phyloP scores from a whole-genome alignment of 37 sponge, comb jelly and placozoan genomes.

The Axinella damicornis region DNA sequence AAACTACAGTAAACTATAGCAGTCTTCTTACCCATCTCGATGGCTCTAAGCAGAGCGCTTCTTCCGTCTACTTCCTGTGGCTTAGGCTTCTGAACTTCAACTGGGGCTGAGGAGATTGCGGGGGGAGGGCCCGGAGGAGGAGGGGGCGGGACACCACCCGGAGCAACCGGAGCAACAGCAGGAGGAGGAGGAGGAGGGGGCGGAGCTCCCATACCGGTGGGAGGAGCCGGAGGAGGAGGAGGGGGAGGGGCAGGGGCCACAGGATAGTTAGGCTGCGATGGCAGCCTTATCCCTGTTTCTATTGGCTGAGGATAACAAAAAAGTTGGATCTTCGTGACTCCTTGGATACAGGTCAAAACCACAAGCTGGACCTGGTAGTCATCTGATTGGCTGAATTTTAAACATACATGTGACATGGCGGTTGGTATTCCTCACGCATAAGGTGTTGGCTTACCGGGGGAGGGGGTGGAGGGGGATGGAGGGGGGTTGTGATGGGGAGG shows the following conservation, averaged over 20 bases:
- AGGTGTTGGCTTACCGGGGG: neutral
- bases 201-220: neutral
- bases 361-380: too few relatives aligned
- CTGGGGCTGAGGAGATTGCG: constrained; percentile 27
- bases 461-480: constrained; percentile 42
- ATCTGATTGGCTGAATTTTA: too few relatives aligned
- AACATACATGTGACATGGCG: too few relatives aligned
- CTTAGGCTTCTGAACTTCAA: constrained; percentile 24
- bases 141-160: constrained; percentile 10
- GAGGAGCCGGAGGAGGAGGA: neutral
- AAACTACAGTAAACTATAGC: too few relatives aligned
- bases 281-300: neutral
- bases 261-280: too few relatives aligned
- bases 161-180: neutral
- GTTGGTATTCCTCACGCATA: too few relatives aligned
- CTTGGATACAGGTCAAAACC: too few relatives aligned
- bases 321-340: too few relatives aligned
- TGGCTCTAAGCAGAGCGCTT: constrained; percentile 51
- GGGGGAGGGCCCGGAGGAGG: constrained; percentile 47
- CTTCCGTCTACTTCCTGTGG: constrained; percentile 28
- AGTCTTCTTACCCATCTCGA: constrained; percentile 51
- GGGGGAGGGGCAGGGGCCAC: constrained; percentile 23
- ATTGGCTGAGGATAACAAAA: too few relatives aligned
- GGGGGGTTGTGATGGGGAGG: neutral
- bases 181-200: constrained; percentile 60